phyloP scores from a whole-genome alignment of 2,888 invertebrate species.

The Noctua pronuba region DNA sequence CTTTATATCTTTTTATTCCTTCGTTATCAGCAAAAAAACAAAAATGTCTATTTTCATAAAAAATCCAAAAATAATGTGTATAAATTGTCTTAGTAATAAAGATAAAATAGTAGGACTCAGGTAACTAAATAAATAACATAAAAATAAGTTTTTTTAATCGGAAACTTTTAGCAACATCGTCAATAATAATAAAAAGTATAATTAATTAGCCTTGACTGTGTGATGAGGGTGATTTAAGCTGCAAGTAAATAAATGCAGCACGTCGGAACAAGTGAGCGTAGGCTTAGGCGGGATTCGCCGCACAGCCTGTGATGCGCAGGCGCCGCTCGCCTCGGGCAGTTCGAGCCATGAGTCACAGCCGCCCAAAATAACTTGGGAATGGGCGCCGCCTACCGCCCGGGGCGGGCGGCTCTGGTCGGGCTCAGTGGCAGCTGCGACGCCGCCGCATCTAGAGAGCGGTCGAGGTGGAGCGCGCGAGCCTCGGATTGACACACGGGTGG shows the following conservation, averaged over 20 bases:
- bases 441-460: constrained; percentile 88
- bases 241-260: constrained; percentile 27
- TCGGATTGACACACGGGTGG: constrained; percentile 82
- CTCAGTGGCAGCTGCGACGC: constrained; percentile 89
- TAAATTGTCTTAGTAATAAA: not conserved
- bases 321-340: constrained; percentile 83
- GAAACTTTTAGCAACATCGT: not conserved
- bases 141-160: not conserved
- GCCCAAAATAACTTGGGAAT: constrained; percentile 87
- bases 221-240: not conserved
- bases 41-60: not conserved
- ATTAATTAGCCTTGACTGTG: not conserved
- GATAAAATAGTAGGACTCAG: not conserved
- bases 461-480: constrained; percentile 82
- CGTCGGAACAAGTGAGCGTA: constrained; percentile 57
- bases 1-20: too few relatives aligned
- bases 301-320: constrained; percentile 86
- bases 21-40: not conserved
- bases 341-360: constrained; percentile 87
- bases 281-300: constrained; percentile 76
- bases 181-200: not conserved
- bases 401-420: constrained; percentile 86
- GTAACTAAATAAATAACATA: not conserved
- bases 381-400: constrained; percentile 90
- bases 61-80: not conserved